Percentiles rank a stretch among this genome's conserved stretches.
phyloP scores from a whole-genome alignment of 2,797 vertebrate species.

The Setipinna tenuifilis region DNA sequence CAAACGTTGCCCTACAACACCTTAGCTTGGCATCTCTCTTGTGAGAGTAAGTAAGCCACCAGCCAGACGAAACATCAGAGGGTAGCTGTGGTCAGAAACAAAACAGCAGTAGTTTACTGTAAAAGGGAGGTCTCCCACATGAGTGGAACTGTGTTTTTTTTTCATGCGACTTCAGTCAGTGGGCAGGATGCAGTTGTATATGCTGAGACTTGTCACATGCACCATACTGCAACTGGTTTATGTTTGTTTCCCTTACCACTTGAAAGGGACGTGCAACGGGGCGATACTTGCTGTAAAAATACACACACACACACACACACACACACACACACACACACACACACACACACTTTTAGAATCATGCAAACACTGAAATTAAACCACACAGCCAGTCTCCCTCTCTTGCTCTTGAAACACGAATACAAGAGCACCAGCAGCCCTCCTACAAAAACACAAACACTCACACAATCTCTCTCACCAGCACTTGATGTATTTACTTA shows the following conservation, averaged over 20 bases:
- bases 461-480: not conserved
- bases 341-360: not conserved
- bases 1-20: not conserved
- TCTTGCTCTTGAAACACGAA: no score
- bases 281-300: not conserved
- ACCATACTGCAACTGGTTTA: not conserved
- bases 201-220: not conserved
- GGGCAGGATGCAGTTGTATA: not conserved
- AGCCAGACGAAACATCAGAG: not conserved
- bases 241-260: not conserved
- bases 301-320: not conserved
- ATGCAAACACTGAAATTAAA: not conserved
- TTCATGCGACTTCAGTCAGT: not conserved
- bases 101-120: not conserved
- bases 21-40: not conserved
- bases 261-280: not conserved
- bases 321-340: not conserved
- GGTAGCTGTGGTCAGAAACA: not conserved
- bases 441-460: not conserved
- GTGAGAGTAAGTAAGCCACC: not conserved
- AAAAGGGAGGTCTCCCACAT: constrained; percentile 9
- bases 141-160: not conserved
- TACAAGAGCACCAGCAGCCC: no score
- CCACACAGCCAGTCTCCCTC: not conserved
- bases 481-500: not conserved